A percentile compares a stretch with the other conserved stretches of the same genome.
Evolutionary conservation across 2,797 vertebrate genomes (phyloP).

Genomic region (Bradypus variegatus): DNA sequence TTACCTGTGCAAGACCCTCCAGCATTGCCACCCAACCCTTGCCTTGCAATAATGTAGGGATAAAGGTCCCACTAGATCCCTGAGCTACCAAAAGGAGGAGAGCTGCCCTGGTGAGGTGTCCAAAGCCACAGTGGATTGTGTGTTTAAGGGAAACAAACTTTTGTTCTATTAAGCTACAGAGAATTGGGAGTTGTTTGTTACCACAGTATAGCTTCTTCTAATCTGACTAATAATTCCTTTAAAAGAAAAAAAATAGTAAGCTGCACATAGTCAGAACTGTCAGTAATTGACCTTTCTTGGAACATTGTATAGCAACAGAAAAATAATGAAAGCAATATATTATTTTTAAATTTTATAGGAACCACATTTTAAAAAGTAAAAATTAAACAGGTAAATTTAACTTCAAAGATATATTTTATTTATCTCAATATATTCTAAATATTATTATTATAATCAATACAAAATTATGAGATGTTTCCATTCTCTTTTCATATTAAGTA

Average conservation of each 20-base stretch:
- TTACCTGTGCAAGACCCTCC: background rate
- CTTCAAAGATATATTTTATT: background rate
- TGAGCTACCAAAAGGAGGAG: background rate
- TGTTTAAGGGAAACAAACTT: background rate
- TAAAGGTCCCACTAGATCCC: background rate
- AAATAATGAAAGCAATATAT: background rate
- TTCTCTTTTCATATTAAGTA: background rate
- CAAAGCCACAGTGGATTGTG: background rate
- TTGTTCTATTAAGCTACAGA: background rate
- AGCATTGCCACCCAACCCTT: background rate
- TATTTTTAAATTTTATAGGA: slow-evolving; percentile 8
- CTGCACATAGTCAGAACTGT: background rate
- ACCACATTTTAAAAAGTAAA: background rate
- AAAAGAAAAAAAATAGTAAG: background rate
- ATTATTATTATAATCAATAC: background rate
- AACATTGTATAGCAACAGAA: background rate
- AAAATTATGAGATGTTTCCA: background rate
- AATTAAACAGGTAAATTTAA: background rate
- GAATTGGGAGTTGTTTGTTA: background rate
- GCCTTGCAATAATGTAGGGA: background rate
- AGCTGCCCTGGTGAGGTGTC: background rate
- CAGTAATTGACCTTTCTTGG: background rate
- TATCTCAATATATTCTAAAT: background rate
- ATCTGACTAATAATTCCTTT: background rate
- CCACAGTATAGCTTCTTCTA: background rate